These are phyloP conservation scores for Dendrocincla fuliginosa DNA, from an alignment of 2,797 vertebrate genomes.

Conservation along the genomic window DNA sequence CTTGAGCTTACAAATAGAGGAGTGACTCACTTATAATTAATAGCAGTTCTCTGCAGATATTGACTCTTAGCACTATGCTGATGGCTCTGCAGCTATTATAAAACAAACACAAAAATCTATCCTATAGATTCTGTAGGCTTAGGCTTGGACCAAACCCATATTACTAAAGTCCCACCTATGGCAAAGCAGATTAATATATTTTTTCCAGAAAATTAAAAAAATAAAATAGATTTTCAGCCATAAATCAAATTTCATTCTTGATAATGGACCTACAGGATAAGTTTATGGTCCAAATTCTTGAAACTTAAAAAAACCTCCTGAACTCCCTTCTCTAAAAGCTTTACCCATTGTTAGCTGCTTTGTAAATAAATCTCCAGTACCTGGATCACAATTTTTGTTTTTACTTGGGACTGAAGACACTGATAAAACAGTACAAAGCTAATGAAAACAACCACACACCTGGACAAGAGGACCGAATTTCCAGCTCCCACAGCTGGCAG, in stretches of 20 bases:
- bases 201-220: not conserved
- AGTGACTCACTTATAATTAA: not conserved
- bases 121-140: not conserved
- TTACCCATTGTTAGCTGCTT: not conserved
- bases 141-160: not conserved
- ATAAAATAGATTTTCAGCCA: not conserved
- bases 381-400: not conserved
- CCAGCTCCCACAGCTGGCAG: not conserved
- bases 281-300: not conserved
- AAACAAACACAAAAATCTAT: not conserved
- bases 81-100: not conserved
- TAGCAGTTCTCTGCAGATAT: not conserved
- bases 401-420: not conserved
- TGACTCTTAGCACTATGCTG: not conserved
- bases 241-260: not conserved
- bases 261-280: rapidly evolving
- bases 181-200: not conserved
- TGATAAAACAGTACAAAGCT: not conserved
- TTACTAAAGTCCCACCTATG: not conserved
- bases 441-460: not conserved
- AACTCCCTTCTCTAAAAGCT: not conserved
- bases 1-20: not conserved
- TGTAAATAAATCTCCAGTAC: not conserved
- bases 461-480: not conserved
- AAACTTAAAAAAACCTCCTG: not conserved